Evolutionary conservation across 2,888 invertebrate species (phyloP), one percentile per base, ranked within the genome.

Genomic region (Geophilus truncorum): DNA sequence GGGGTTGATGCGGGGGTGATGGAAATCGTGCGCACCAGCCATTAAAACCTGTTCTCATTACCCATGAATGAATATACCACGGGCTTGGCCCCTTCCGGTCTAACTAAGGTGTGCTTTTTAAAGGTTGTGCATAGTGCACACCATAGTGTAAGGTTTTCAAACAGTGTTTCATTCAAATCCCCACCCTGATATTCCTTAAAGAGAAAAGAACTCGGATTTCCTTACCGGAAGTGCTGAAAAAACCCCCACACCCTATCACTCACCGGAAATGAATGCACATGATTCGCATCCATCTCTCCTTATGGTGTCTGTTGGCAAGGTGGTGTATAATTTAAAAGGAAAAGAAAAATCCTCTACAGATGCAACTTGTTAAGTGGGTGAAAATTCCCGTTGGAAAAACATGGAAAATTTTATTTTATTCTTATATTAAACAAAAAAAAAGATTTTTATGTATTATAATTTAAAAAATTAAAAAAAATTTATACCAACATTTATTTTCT

Each of bases 201-300:
- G 28, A 57, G 57, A 70, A 28, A 70, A 70, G 70, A 70, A 25
- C 70, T 70, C 70, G 70, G 70, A 70, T 70, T 70, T 70, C 70
- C 70, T 70, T 70, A 70, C 70, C 70, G 70, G 70, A 70, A 70
- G 70, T 25, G 21, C 25, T 23, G 70, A 70, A 25, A 70, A 45
- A 32, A 32, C 1, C n/a, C 51, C 70, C 62, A 25, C 70, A 28
- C 23, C 70, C 70, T 15, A 28, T 15, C 28, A 25, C 70, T 70
- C 70, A n/a, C 70, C 23, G 70, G 70, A 70, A 70, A 70, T 70
- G 70, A 70, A 70, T 70, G 70, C 70, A 70, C 70, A 70, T 70
- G 70, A 70, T 70, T 70, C 70, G 70, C 70, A 70, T 70, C 70
- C 70, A 70, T 70, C 70, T 70, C 70, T 70, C 70, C 70, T 70